These are phyloP conservation scores for Ceuthmochares aereus DNA, from an alignment of 2,113 vertebrate genomes.

Conservation along the genomic window DNA sequence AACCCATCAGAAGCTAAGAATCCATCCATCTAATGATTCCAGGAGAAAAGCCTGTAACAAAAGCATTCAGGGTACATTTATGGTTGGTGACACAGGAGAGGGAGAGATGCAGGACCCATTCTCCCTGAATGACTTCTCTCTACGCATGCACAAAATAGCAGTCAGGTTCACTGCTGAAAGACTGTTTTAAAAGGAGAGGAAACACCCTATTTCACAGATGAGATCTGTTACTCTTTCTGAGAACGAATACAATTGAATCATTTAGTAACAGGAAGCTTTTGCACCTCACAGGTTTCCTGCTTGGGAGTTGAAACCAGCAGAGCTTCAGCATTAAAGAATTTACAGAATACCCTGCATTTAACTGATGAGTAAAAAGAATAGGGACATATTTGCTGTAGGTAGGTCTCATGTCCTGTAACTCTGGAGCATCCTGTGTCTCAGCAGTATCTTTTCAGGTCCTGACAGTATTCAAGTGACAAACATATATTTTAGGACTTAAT, in stretches of 20 bases:
- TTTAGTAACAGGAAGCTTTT: not conserved
- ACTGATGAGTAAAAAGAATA: not conserved
- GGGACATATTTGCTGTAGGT: not conserved
- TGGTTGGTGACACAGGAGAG: not conserved
- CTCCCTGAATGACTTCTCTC: not conserved
- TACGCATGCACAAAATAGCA: rapidly evolving
- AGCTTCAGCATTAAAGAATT: not conserved
- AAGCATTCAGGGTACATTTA: not conserved
- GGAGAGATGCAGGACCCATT: not conserved
- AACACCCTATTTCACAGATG: not conserved
- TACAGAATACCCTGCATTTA: not conserved
- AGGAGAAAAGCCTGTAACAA: not conserved
- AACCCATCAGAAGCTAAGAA: not conserved
- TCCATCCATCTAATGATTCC: not conserved
- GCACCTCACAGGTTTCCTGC: not conserved
- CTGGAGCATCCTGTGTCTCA: not conserved
- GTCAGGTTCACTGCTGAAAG: rapidly evolving
- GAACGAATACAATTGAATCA: not conserved
- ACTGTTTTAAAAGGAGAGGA: not conserved
- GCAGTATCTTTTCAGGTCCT: not conserved
- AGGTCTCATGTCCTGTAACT: not conserved
- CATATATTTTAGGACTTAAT: not conserved
- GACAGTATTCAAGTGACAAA: not conserved
- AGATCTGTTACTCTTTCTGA: not conserved
- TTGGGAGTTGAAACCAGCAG: not conserved